Conservation (phyloP, 2,888 invertebrate species). For the Myathropa florea region DNA sequence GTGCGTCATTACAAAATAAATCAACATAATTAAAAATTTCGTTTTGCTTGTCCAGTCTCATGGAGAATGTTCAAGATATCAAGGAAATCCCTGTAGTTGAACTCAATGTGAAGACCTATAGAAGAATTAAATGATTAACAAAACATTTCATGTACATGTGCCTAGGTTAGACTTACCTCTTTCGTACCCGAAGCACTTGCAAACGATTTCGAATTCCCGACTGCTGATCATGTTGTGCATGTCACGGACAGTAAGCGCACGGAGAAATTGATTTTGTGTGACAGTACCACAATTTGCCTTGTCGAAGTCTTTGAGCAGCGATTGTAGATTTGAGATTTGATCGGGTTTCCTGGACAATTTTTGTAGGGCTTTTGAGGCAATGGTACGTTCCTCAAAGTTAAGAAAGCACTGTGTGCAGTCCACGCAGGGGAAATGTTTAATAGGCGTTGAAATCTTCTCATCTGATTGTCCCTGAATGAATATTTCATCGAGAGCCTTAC, state of each 20-base stretch:
- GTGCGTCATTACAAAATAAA: no score
- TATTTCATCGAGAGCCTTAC: constrained; percentile 86
- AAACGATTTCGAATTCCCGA: constrained; percentile 86
- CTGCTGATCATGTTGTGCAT: constrained; percentile 85
- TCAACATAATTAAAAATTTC: constrained; percentile 76
- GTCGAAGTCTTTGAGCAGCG: constrained; percentile 88
- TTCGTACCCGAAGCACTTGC: constrained; percentile 87
- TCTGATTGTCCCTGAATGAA: constrained; percentile 85
- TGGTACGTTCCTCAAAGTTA: constrained; percentile 87
- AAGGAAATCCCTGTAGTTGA: constrained; percentile 87
- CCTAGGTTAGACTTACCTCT: constrained; percentile 80
- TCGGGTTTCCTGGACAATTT: constrained; percentile 86
- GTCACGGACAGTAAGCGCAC: constrained; percentile 85
- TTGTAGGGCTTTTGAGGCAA: constrained; percentile 85
- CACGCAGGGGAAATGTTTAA: constrained; percentile 86
- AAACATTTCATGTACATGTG: neutral
- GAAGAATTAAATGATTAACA: neutral
- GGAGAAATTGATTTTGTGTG: constrained; percentile 84
- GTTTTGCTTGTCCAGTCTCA: constrained; percentile 81
- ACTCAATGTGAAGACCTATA: constrained; percentile 82
- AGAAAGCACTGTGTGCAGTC: constrained; percentile 85
- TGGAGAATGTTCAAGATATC: constrained; percentile 85
- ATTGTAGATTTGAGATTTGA: constrained; percentile 85
- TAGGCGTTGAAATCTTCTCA: constrained; percentile 85
- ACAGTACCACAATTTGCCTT: constrained; percentile 85